These are phyloP conservation scores for Apis cerana DNA, from an alignment of 1,140 invertebrate species.

Conservation along the genomic window DNA sequence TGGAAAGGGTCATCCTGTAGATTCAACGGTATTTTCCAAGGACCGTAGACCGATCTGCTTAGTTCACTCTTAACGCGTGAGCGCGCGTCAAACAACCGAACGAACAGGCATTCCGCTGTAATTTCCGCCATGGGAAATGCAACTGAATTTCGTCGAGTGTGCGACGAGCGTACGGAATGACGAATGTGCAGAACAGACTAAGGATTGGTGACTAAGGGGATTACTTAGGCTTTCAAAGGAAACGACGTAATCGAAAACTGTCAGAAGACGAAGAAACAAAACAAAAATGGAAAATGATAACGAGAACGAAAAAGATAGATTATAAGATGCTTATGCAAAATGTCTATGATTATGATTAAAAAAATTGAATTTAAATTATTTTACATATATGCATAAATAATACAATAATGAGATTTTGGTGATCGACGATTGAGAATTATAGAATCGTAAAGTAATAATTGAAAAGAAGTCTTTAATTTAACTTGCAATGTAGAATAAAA, in stretches of 20 bases:
- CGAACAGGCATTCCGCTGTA: conserved; percentile 1
- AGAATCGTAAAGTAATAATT: background rate
- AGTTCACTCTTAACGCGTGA: background rate
- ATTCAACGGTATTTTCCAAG: background rate
- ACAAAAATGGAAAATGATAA: conserved; percentile 42
- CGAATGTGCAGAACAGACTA: background rate
- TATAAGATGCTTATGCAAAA: conserved; percentile 9
- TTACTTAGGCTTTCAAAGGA: conserved; percentile 2
- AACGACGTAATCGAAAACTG: conserved; percentile 45
- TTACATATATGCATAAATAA: no score
- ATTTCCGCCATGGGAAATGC: conserved; percentile 16
- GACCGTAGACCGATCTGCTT: background rate
- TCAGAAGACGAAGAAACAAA: conserved; percentile 43
- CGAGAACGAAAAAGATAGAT: conserved; percentile 18
- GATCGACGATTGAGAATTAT: background rate
- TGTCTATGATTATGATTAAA: no score
- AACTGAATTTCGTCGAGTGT: conserved; percentile 23
- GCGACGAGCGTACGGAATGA: background rate
- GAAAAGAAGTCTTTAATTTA: no score
- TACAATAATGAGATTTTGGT: conserved; percentile 18
- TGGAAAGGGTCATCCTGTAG: background rate
- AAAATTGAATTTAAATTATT: no score
- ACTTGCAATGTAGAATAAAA: no score
- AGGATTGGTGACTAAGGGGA: conserved; percentile 6
- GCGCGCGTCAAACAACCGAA: background rate